phyloP scores from a whole-genome alignment of 2,888 invertebrate genomes.

The Athetis lepigone region DNA sequence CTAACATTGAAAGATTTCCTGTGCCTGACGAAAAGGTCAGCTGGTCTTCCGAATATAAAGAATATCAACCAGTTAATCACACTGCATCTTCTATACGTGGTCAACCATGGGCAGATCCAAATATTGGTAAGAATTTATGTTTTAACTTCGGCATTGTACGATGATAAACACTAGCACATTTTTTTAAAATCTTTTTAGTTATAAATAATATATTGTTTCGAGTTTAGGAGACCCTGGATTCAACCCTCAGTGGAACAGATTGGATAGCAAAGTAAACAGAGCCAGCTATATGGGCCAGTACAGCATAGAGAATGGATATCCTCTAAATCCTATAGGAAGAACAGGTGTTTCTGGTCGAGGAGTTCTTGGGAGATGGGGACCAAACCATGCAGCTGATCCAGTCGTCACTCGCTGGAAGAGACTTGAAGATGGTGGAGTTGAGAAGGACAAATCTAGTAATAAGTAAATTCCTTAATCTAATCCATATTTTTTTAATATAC shows the following conservation, averaged over 20 bases:
- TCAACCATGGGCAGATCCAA: slow-evolving; percentile 96
- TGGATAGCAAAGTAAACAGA: slow-evolving; percentile 95
- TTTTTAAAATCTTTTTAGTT: neutral
- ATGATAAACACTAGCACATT: too few relatives aligned
- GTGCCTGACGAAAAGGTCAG: slow-evolving; percentile 94
- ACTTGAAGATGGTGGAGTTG: slow-evolving; percentile 70
- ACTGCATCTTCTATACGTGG: slow-evolving; percentile 92
- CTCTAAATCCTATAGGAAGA: slow-evolving; percentile 97
- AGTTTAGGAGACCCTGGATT: slow-evolving; percentile 87
- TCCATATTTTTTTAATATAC: neutral
- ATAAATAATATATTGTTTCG: neutral
- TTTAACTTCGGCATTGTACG: neutral
- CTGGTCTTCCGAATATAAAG: slow-evolving; percentile 92
- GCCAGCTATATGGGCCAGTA: slow-evolving; percentile 93
- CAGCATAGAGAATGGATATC: slow-evolving; percentile 90
- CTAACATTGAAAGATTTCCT: slow-evolving; percentile 91
- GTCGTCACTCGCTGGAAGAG: slow-evolving; percentile 97
- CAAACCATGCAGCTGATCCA: slow-evolving; percentile 99
- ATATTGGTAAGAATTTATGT: slow-evolving; percentile 83
- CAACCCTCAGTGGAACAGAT: slow-evolving; percentile 94
- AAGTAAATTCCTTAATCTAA: slow-evolving; percentile 68
- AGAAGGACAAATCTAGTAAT: slow-evolving; percentile 68
- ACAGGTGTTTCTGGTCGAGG: slow-evolving; percentile 97
- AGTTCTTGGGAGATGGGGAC: slow-evolving; percentile 97
- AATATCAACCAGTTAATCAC: slow-evolving; percentile 94